phyloP scores from a whole-genome alignment of 2,113 vertebrate genomes.

The Prinia subflava region DNA sequence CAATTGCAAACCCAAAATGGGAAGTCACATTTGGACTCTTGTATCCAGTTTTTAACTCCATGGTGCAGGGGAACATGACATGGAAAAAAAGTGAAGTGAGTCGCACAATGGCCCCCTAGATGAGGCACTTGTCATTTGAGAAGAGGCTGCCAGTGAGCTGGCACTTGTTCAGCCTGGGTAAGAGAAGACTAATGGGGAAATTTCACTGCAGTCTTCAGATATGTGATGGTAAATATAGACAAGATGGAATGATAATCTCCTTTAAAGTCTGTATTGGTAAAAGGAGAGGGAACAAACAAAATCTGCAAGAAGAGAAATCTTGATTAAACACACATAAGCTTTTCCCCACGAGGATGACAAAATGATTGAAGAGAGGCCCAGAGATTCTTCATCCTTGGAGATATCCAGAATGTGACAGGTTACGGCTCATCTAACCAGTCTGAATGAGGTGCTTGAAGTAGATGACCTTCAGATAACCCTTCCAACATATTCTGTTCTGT shows the following conservation, averaged over 20 bases:
- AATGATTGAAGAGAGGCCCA: background rate
- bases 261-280: background rate
- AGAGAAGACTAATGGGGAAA: background rate
- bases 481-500: background rate
- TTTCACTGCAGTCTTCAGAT: background rate
- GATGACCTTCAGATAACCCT: background rate
- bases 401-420: background rate
- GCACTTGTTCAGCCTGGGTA: background rate
- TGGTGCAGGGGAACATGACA: background rate
- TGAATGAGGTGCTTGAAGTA: background rate
- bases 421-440: background rate
- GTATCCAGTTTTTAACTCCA: background rate
- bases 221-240: background rate
- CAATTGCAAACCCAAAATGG: background rate
- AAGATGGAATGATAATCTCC: background rate
- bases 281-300: background rate
- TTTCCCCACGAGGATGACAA: background rate
- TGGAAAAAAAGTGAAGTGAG: background rate
- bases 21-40: background rate
- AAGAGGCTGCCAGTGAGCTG: background rate
- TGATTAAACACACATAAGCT: background rate
- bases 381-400: background rate
- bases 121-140: background rate
- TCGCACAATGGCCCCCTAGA: too few relatives aligned
- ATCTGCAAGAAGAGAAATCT: background rate